phyloP scores from a whole-genome alignment of 1,140 invertebrate genomes.

The Caenorhabditis tropicalis region DNA sequence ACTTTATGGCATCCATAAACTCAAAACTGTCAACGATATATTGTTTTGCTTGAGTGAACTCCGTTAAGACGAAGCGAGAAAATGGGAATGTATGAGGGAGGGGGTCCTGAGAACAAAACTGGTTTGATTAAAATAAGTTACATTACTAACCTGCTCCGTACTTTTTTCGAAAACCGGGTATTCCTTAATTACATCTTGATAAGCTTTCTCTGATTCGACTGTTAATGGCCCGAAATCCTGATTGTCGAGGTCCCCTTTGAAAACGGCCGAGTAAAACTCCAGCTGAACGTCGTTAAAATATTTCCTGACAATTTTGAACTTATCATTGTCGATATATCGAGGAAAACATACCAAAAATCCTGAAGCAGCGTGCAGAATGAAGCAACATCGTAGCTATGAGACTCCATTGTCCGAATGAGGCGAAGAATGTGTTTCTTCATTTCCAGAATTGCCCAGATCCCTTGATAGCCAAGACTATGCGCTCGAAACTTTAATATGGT shows the following conservation, averaged over 20 bases:
- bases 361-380: constrained; percentile 87
- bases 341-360: constrained; percentile 81
- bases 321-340: too few species aligned
- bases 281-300: constrained; percentile 96
- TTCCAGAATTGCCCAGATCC: constrained; percentile 87
- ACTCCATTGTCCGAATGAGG: constrained; percentile 89
- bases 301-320: constrained; percentile 76
- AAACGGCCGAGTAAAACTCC: constrained; percentile 92
- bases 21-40: constrained; percentile 95
- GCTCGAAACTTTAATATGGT: constrained; percentile 75
- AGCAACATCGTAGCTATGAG: constrained; percentile 90
- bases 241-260: constrained; percentile 89
- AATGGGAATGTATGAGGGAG: constrained; percentile 89
- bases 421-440: constrained; percentile 96
- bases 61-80: constrained; percentile 91
- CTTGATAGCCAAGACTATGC: constrained; percentile 89
- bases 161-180: constrained; percentile 89
- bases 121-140: too few species aligned
- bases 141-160: constrained; percentile 80
- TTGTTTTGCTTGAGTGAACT: constrained; percentile 94
- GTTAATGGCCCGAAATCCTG: constrained; percentile 92
- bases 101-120: constrained; percentile 65
- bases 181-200: constrained; percentile 81
- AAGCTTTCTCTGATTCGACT: constrained; percentile 83
- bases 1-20: constrained; percentile 92